These are phyloP conservation scores for Dryocosmus kuriphilus DNA, from an alignment of 2,888 invertebrate species.

Conservation along the genomic window DNA sequence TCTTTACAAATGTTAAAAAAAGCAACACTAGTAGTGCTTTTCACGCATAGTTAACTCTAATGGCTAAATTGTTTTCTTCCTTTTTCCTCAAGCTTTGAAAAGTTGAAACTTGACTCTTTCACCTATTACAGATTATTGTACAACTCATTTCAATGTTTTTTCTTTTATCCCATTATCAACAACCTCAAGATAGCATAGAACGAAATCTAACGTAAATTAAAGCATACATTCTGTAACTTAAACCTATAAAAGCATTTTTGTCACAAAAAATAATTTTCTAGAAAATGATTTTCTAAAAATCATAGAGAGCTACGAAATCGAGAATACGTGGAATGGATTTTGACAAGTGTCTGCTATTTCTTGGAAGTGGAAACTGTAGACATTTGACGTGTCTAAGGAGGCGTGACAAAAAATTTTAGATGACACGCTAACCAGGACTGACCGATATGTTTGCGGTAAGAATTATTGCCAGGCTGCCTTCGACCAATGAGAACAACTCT, in stretches of 20 bases:
- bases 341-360: slow-evolving; percentile 33
- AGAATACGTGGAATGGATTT: slow-evolving; percentile 13
- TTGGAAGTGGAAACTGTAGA: slow-evolving; percentile 15
- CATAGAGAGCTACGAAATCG: neutral
- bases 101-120: neutral
- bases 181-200: neutral
- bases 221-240: neutral
- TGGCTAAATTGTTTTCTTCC: too few species aligned
- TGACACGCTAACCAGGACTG: slow-evolving; percentile 63
- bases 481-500: slow-evolving; percentile 56
- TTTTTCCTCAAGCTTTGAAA: neutral
- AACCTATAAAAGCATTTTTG: neutral
- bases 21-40: too few species aligned
- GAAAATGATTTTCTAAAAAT: too few species aligned
- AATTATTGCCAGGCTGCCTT: slow-evolving; percentile 61
- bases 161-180: neutral
- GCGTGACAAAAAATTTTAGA: slow-evolving; percentile 59
- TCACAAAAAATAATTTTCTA: too few species aligned
- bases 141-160: slow-evolving; percentile 3
- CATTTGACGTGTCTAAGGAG: slow-evolving; percentile 16
- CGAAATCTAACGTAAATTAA: neutral
- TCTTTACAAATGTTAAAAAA: too few species aligned
- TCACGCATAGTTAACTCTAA: too few species aligned
- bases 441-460: slow-evolving; percentile 63
- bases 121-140: neutral